A percentile compares a stretch with the other conserved stretches of the same genome.
Evolutionary conservation across 2,888 invertebrate species (phyloP).

Genomic region (Watsonalla binaria): DNA sequence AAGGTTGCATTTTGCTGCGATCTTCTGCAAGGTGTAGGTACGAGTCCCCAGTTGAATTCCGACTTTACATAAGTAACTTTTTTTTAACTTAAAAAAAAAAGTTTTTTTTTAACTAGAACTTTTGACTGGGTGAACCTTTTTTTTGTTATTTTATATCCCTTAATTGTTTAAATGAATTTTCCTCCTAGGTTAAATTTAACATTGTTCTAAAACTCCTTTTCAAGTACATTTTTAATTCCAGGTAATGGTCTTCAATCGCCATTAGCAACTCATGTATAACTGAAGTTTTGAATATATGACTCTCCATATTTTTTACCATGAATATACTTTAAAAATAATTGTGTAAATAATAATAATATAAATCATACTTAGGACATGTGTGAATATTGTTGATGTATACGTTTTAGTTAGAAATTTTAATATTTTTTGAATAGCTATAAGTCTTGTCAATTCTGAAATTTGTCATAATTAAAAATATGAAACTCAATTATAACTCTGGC

Average conservation of each 20-base stretch:
- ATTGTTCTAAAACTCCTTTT: neutral
- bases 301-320: constrained; percentile 27
- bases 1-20: too few species aligned
- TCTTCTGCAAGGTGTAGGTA: too few species aligned
- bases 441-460: neutral
- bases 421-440: neutral
- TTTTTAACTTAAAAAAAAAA: too few species aligned
- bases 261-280: constrained; percentile 81
- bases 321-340: constrained; percentile 6
- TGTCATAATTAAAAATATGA: neutral
- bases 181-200: neutral
- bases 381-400: neutral
- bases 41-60: too few species aligned
- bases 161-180: too few species aligned
- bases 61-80: too few species aligned
- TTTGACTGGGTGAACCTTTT: too few species aligned
- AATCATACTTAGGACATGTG: constrained; percentile 4
- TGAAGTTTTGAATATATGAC: constrained; percentile 30
- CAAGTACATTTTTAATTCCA: constrained; percentile 30
- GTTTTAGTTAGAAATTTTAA: neutral
- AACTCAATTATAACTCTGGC: neutral
- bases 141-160: neutral
- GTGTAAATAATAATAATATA: constrained; percentile 1
- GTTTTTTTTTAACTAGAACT: too few species aligned
- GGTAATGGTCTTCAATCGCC: constrained; percentile 71